Evolutionary conservation across 2,888 invertebrate genomes (phyloP), one percentile per base, ranked within the genome.

Genomic region (Orchesellides sinensis): DNA sequence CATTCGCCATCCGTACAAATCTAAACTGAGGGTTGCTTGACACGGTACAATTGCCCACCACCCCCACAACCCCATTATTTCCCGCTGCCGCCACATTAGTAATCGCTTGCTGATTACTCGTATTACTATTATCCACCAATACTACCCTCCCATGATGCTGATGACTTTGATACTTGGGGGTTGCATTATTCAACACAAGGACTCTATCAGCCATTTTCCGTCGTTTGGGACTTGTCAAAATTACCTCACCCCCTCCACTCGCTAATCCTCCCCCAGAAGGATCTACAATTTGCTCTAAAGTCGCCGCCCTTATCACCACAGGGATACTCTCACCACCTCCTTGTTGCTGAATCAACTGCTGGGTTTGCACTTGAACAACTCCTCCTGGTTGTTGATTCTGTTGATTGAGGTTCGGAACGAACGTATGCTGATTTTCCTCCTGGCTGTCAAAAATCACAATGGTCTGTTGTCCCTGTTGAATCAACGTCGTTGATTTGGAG

Each of bases 61-160:
- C 81, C 4, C 72, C 72, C 19, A 61, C 77, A 14, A 66, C 68
- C 14, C 65, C 54, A 32, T 82, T 81, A 27, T 72, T 70, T 29
- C 84, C 80, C 8, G 35, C 81, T 3, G 49, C 69, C 19, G 63
- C 72, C 1, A 65, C 74, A 49, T 69, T 74, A 0, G 73, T 73
- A 5, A 81, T 73, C 4, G 80, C 80, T 32, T 81, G 68, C 32
- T 81, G 81, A 74, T 86, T 86, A 23, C 52, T 80, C 0, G 86
- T 85, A 35, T 87, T 87, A 45, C 83, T 85, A 59, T 86, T 86
- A 66, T 87, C 87, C 5, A 87, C 85, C 10, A 87, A 81, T 17
- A 87, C 87, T 5, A 87, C 87, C 6, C 87, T 52, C 8, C 87
- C 87, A 27, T 84, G 73, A 12, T 75, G 80, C 32, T 85, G 85